Conservation (phyloP, 1,140 invertebrate genomes). For the Papilio polyxenes region DNA sequence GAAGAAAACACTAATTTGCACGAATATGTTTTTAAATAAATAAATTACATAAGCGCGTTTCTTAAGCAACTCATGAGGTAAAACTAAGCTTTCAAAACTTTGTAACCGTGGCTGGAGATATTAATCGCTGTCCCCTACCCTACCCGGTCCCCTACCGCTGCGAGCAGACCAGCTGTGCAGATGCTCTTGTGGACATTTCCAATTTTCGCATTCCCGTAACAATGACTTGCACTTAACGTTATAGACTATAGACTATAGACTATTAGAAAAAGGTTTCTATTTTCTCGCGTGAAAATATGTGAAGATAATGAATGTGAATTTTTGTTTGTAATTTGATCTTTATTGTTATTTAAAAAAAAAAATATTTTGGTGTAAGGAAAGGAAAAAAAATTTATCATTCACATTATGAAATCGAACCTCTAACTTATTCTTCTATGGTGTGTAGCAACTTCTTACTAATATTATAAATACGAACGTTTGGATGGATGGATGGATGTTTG, state of each 20-base stretch:
- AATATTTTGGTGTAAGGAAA: not conserved
- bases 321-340: not conserved
- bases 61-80: not conserved
- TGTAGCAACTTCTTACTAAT: no score
- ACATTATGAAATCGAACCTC: no score
- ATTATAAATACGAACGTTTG: no score
- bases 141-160: not conserved
- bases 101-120: not conserved
- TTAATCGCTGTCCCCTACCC: not conserved
- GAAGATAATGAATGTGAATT: not conserved
- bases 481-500: no score
- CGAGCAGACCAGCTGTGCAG: not conserved
- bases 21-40: no score
- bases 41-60: not conserved
- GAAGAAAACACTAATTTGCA: no score
- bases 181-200: conserved; percentile 23
- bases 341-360: not conserved
- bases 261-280: not conserved
- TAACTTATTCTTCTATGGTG: no score
- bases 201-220: conserved; percentile 15
- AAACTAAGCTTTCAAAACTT: not conserved
- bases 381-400: no score
- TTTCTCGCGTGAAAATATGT: not conserved
- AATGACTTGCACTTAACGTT: conserved; percentile 17
- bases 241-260: no score